Evolutionary conservation across 2,888 invertebrate species (phyloP), one percentile per base, ranked within the genome.

Genomic region (Trimorus sp.): DNA sequence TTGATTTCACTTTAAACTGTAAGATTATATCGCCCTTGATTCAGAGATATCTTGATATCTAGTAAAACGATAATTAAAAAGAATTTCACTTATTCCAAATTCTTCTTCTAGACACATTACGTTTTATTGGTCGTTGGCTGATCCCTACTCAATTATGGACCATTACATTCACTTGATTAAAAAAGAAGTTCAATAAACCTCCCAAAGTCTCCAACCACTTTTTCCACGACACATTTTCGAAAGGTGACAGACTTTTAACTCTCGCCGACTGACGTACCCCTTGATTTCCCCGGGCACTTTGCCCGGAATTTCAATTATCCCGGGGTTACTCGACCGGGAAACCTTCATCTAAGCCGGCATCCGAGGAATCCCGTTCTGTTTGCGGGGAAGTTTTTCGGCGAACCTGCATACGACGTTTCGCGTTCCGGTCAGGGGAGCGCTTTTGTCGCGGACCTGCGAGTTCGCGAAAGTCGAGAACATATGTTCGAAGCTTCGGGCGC

Each of bases 331-430:
- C 26, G 26, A 26, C 26, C 26, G 26, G 26, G 26, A 26, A 26
- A 26, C 26, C 26, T 26, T 26, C 79, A 38, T 74, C 74, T 79
- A 75, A 68, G 36, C 14, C 16, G 37, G 79, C 54, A 83, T 79
- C 73, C 58, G 63, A 73, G 15, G 82, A 83, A 83, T 83, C 82
- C 68, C 49, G 79, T 45, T 69, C 79, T 65, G 74, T 79, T 80
- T 78, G 51, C 15, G 26, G 26, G 26, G 40, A 59, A 70, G 68
- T 80, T 83, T 83, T 83, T 83, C 77, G 70, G 56, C 51, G 77
- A 70, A 74, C 58, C 58, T 40, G 16, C 16, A 48, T 62, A 54
- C 45, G 68, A 76, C 40, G 40, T 40, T 40, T 8, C 40, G 40
- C 26, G 26, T 26, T 26, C 26, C 26, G 26, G 26, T 26, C 26